A percentile compares a stretch with the other conserved stretches of the same genome.
Conservation (phyloP, 2,113 vertebrate genomes). For the Phocoena sinus region DNA sequence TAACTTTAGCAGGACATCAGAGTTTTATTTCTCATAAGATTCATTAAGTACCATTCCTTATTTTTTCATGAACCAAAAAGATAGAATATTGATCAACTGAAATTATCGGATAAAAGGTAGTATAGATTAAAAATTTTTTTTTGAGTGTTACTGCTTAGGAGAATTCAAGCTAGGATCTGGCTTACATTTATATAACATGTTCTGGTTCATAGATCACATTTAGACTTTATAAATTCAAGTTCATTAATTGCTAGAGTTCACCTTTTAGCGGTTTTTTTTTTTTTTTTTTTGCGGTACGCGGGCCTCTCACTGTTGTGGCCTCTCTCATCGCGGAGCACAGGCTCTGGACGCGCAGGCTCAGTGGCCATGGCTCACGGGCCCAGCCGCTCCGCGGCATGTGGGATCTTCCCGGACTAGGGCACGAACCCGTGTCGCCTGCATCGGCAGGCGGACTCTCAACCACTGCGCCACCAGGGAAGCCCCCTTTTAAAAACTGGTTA, state of each 20-base stretch:
- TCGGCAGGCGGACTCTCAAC: too few species aligned
- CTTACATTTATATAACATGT: background rate
- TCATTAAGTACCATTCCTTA: conserved; percentile 2
- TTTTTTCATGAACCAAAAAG: background rate
- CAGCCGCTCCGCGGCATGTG: too few species aligned
- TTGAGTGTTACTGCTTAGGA: background rate
- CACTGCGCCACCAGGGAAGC: too few species aligned
- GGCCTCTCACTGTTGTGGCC: too few species aligned
- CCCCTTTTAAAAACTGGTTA: background rate
- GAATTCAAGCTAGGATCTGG: background rate
- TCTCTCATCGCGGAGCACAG: too few species aligned
- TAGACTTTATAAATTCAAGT: background rate
- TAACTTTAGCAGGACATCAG: background rate
- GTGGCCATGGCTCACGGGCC: too few species aligned
- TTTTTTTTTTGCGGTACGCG: too few species aligned
- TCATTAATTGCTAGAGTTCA: background rate
- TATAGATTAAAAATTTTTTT: background rate
- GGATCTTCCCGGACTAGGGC: too few species aligned
- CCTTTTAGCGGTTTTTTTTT: background rate
- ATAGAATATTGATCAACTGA: background rate
- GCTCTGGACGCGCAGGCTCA: too few species aligned
- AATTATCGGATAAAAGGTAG: background rate
- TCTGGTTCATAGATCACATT: background rate
- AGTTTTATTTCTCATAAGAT: background rate
- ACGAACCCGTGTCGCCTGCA: too few species aligned